Evolutionary conservation across 2,888 invertebrate genomes (phyloP), one percentile per base, ranked within the genome.

Genomic region (Cryptocephalus primarius): DNA sequence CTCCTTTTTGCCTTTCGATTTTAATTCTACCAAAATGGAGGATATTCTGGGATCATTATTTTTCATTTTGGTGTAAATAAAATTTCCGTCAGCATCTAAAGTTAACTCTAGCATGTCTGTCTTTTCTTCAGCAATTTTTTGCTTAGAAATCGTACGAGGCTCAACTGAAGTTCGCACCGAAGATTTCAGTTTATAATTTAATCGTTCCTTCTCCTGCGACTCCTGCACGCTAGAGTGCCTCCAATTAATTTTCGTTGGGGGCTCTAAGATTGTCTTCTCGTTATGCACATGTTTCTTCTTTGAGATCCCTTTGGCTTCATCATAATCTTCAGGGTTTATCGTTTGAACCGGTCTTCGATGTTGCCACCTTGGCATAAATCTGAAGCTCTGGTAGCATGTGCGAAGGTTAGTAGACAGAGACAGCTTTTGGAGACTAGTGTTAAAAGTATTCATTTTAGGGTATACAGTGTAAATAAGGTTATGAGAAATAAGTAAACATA

Each of bases 51-150:
- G 69, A 70, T 83, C 83, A 61, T 79, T 77, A 43, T 79, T 72
- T 41, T 75, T 72, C 46, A 83, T 68, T 62, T 81, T 83, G 42
- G 75, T 76, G 62, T 76, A 82, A 47, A 79, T 70, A 45, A 79
- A 67, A 55, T 77, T 74, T 46, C 75, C 74, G 47, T 74, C 70
- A 47, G 73, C 68, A 64, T 76, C 72, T 60, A 78, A 74, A 2
- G 75, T 70, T 57, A 75, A 75, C 55, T 71, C 60, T 43, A 68
- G 52, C 58, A 63, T 65, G 52, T 60, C 68, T 11, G 33, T 36
- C 31, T 47, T 47, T 48, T 48, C 48, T 2, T 48, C 13, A 8
- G 8, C 4, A 1, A 14, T 36, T 34, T 36, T 45, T 33, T 39
- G 46, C 45, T 52, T 51, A 33, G 50, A 41, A 43, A 54, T 52